These are phyloP conservation scores for Epirrhoe tristata DNA, from an alignment of 2,888 invertebrate genomes.

Conservation along the genomic window DNA sequence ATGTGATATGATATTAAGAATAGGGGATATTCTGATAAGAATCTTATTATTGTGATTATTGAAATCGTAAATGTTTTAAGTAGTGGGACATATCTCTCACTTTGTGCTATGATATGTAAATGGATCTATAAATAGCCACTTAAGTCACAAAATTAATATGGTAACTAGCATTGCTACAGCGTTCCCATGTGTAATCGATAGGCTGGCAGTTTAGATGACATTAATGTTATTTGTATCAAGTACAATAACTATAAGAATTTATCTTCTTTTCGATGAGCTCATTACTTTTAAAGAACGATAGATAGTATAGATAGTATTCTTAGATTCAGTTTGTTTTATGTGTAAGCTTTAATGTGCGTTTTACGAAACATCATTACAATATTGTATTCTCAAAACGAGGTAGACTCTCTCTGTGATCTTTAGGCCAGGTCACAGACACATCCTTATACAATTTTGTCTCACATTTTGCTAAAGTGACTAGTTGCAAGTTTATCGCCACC, in stretches of 20 bases:
- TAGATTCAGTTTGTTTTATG: not conserved
- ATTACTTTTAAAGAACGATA: not conserved
- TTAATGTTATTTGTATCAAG: constrained; percentile 1
- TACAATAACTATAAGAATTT: not conserved
- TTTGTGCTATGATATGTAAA: constrained; percentile 17
- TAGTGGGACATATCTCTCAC: constrained; percentile 10
- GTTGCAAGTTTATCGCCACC: too few relatives aligned
- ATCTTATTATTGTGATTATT: not conserved
- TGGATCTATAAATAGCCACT: constrained; percentile 14
- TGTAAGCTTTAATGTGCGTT: not conserved
- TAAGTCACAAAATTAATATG: constrained; percentile 24
- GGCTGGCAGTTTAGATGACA: constrained; percentile 5
- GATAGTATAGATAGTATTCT: not conserved
- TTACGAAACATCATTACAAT: too few relatives aligned
- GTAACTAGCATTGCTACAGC: constrained; percentile 8
- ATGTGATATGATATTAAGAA: constrained; percentile 8
- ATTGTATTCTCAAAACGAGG: too few relatives aligned
- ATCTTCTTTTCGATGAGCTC: not conserved
- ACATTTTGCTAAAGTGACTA: too few relatives aligned
- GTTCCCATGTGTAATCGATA: constrained; percentile 27
- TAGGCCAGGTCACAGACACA: too few relatives aligned
- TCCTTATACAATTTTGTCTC: too few relatives aligned
- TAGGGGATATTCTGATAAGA: constrained; percentile 16
- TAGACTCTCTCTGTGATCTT: too few relatives aligned
- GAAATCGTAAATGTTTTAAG: constrained; percentile 13